Conservation (phyloP, 2,113 vertebrate species). For the Lontra canadensis region DNA sequence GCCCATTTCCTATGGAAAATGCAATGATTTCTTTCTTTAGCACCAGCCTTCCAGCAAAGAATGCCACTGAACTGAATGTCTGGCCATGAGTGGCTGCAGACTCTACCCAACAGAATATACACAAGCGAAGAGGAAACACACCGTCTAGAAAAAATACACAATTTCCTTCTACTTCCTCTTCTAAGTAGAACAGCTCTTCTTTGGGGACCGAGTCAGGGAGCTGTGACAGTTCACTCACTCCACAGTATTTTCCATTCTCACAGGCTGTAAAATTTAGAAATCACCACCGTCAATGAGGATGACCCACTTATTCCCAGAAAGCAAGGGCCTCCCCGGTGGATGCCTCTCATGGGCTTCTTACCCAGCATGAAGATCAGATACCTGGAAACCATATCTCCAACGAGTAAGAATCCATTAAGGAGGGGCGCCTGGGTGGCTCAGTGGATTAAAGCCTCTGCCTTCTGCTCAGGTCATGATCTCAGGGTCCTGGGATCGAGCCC, state of each 20-base stretch:
- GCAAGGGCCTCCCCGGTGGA: background rate
- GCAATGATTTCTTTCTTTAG: conserved; percentile 63
- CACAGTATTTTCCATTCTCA: conserved; percentile 21
- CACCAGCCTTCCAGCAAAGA: conserved; percentile 56
- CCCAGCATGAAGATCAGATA: conserved; percentile 42
- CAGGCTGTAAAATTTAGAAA: conserved; percentile 49
- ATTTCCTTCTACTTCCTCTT: conserved; percentile 67
- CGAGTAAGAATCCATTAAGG: background rate
- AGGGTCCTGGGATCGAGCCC: no score
- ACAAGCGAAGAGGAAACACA: conserved; percentile 60
- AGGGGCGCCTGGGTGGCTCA: no score
- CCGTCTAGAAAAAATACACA: conserved; percentile 64
- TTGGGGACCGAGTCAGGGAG: conserved; percentile 38
- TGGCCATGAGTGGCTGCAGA: background rate
- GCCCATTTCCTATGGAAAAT: conserved; percentile 42
- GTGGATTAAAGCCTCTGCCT: no score
- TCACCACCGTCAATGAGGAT: background rate
- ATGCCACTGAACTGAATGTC: conserved; percentile 23
- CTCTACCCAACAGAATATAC: conserved; percentile 48
- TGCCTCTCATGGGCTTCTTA: background rate
- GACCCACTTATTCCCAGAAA: conserved; percentile 29
- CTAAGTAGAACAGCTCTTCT: conserved; percentile 37
- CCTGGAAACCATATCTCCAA: background rate
- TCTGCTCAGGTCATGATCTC: no score
- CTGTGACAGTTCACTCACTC: conserved; percentile 47